phyloP scores from a whole-genome alignment of 2,888 invertebrate species.

The Thymelicus acteon region DNA sequence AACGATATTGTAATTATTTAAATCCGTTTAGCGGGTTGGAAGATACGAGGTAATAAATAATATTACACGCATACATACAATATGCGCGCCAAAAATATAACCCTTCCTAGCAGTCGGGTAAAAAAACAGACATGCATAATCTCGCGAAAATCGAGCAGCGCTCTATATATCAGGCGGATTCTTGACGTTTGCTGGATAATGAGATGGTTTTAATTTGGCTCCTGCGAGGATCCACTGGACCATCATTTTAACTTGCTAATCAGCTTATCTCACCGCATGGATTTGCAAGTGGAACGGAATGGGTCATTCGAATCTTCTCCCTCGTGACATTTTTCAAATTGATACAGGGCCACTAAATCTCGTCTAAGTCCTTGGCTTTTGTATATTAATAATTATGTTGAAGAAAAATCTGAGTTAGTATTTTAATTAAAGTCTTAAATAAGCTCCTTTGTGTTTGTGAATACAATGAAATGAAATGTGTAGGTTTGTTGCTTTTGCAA shows the following conservation, averaged over 20 bases:
- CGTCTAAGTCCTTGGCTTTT: not conserved
- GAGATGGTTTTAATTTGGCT: conserved; percentile 71
- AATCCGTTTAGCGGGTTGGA: too few relatives aligned
- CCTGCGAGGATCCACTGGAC: conserved; percentile 57
- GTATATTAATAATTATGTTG: not conserved
- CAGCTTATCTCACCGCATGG: conserved; percentile 66
- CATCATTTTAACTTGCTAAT: conserved; percentile 63
- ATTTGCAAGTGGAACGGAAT: conserved; percentile 33
- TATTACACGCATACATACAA: too few relatives aligned
- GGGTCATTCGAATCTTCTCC: conserved; percentile 20
- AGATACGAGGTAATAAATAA: too few relatives aligned
- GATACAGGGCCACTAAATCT: not conserved
- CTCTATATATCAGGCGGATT: conserved; percentile 22
- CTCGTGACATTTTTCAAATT: conserved; percentile 12
- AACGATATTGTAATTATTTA: too few relatives aligned
- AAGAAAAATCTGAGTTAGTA: too few relatives aligned
- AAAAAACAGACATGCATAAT: conserved; percentile 8
- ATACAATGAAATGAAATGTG: too few relatives aligned
- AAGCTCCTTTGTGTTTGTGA: too few relatives aligned
- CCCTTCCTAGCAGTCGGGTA: too few relatives aligned
- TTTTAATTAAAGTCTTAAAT: too few relatives aligned
- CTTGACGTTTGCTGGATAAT: conserved; percentile 59
- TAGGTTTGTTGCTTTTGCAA: too few relatives aligned
- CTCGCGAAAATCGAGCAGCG: not conserved
- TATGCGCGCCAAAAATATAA: too few relatives aligned